Evolutionary conservation across 2,888 invertebrate genomes (phyloP).

Genomic region (Torymus tubicola): DNA sequence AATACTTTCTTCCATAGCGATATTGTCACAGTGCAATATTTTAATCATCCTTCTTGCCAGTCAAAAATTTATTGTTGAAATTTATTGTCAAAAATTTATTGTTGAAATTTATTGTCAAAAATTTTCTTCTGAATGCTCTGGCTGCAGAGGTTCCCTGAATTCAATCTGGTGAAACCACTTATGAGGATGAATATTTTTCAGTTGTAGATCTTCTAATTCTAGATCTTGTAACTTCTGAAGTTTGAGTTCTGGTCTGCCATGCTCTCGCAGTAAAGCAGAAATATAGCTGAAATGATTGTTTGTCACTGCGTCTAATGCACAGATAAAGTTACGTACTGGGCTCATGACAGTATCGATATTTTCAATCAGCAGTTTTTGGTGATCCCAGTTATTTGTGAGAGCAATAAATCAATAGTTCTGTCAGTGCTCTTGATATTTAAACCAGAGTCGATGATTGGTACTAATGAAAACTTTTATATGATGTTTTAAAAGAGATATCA

Average conservation of each 20-base stretch:
- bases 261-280: constrained; percentile 78
- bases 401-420: constrained; percentile 89
- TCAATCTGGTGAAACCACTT: constrained; percentile 80
- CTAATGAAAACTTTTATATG: no score
- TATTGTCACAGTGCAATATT: no score
- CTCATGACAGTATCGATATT: constrained; percentile 84
- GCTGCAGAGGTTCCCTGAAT: constrained; percentile 80
- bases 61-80: no score
- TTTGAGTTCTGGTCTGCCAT: constrained; percentile 71
- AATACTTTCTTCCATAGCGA: no score
- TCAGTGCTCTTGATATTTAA: constrained; percentile 88
- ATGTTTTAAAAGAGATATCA: no score
- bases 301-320: constrained; percentile 83
- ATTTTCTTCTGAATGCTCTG: constrained; percentile 80
- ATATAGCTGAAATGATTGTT: constrained; percentile 85
- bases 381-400: constrained; percentile 92
- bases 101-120: no score
- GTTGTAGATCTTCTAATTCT: constrained; percentile 76
- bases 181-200: constrained; percentile 74
- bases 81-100: no score
- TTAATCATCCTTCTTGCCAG: no score
- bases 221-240: constrained; percentile 76
- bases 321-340: constrained; percentile 83
- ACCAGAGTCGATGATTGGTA: constrained; percentile 76
- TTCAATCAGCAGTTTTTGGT: constrained; percentile 88